These are phyloP conservation scores for Cheilosia grossa DNA, from an alignment of 2,888 invertebrate species.

Conservation along the genomic window DNA sequence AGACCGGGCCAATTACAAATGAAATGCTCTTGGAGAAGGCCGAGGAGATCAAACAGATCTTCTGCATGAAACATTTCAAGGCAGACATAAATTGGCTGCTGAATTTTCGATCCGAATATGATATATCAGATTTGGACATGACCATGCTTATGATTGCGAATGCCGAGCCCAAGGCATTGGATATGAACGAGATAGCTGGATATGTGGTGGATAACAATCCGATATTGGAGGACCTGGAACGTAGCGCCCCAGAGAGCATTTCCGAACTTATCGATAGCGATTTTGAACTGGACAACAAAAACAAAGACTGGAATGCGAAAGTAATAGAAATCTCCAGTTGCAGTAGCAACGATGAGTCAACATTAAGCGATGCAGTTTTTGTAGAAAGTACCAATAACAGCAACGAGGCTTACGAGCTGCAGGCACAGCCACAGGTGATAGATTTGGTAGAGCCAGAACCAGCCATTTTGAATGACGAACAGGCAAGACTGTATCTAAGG, in stretches of 20 bases:
- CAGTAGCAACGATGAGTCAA: background rate
- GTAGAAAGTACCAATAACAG: background rate
- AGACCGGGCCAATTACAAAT: conserved; percentile 48
- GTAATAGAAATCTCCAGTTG: background rate
- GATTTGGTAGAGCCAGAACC: background rate
- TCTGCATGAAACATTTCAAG: background rate
- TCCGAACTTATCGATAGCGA: background rate
- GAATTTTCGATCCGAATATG: conserved; percentile 34
- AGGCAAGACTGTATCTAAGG: conserved; percentile 75
- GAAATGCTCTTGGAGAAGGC: conserved; percentile 46
- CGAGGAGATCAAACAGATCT: conserved; percentile 17
- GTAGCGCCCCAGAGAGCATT: background rate
- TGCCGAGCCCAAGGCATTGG: background rate
- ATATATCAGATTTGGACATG: conserved; percentile 55
- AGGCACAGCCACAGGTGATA: background rate
- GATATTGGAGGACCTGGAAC: background rate
- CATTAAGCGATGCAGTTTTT: background rate
- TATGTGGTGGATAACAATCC: conserved; percentile 19
- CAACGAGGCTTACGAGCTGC: background rate
- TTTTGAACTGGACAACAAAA: background rate
- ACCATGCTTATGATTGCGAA: conserved; percentile 37
- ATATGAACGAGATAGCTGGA: conserved; percentile 36
- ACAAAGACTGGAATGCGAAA: background rate
- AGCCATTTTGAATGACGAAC: background rate
- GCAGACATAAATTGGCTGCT: conserved; percentile 25